Conservation (phyloP, 2,797 vertebrate species). For the Cryptoblepharus egeriae region DNA sequence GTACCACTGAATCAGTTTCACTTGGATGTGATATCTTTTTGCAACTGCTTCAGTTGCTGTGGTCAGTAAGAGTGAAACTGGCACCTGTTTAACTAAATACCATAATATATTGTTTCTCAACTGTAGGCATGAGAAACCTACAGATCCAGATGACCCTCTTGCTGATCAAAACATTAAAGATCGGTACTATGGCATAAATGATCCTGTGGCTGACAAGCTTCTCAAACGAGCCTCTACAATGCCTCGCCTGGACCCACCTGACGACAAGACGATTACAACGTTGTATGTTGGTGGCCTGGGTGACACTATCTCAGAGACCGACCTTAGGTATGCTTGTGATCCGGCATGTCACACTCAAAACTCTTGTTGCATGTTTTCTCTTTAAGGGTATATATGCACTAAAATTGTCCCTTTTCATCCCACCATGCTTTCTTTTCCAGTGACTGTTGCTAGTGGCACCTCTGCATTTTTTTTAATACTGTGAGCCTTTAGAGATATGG, state of each 20-base stretch:
- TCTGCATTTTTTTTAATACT: no score
- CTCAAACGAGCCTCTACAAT: slow-evolving; percentile 95
- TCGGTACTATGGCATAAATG: slow-evolving; percentile 97
- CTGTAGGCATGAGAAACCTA: slow-evolving; percentile 95
- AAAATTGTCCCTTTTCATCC: neutral
- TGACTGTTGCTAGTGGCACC: no score
- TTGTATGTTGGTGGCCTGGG: slow-evolving; percentile 96
- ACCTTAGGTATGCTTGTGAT: slow-evolving; percentile 86
- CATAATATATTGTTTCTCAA: slow-evolving; percentile 30
- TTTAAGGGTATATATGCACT: neutral
- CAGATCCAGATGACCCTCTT: slow-evolving; percentile 96
- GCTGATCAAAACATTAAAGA: slow-evolving; percentile 99
- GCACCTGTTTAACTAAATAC: neutral
- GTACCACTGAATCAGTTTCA: neutral
- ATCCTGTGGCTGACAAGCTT: slow-evolving; percentile 96
- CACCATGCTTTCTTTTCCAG: no score
- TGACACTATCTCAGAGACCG: slow-evolving; percentile 93
- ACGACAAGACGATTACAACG: slow-evolving; percentile 96
- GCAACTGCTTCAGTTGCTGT: no score
- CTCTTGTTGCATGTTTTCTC: neutral
- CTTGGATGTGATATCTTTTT: neutral
- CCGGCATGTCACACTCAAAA: neutral
- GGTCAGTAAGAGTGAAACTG: neutral
- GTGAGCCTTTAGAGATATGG: no score
- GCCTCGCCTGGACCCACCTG: slow-evolving; percentile 94